Base-by-base conservation (phyloP, 2,888 invertebrate genomes). In the Nineta flava region DNA sequence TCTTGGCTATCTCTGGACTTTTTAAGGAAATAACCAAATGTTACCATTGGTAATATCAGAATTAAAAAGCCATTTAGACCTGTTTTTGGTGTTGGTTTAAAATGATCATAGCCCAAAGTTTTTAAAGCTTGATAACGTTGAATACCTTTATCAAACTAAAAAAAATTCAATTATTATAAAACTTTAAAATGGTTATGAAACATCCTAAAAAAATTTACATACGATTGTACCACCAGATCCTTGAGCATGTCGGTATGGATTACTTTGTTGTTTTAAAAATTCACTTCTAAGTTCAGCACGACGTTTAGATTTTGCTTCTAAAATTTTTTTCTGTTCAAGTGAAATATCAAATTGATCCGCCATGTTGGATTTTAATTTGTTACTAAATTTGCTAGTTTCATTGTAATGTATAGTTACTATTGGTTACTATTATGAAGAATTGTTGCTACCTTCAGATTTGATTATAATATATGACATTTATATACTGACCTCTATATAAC, bases 111-210 rank as follows among this genome's bases (percentile, higher is more conserved):
- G 47, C 75, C 67, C 7, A 74, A 75, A 0, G 75, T 75, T 63
- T 77, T 77, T 79, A 87, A 76, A 0, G 88, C 75, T 61, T 78
- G 70, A 61, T 76, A 87, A 48, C 86, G 76, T 58, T 84, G 80
- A 3, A 88, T 55, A 9, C 80, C 83, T n/a, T 81, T 68, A 65
- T 92, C 92, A 63, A 90, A 84, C 92, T 92, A 67, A 55, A 17
- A 31, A 35, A 19, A 31, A 19, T 40, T 38, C 4, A 35, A 48
- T 21, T 16, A 46, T 49, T 19, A 48, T 17, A 46, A 43, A 43
- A n/a, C 41, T 32, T 46, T 41, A 19, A 38, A 16, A 12, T 21
- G 49, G 45, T 41, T 47, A 57, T 19, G 43, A 48, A 42, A 50
- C 32, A 41, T 48, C 51, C 47, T 38, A 50, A 50, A 55, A 60